Evolutionary conservation across 2,797 vertebrate species (phyloP).

Genomic region (Manis javanica): DNA sequence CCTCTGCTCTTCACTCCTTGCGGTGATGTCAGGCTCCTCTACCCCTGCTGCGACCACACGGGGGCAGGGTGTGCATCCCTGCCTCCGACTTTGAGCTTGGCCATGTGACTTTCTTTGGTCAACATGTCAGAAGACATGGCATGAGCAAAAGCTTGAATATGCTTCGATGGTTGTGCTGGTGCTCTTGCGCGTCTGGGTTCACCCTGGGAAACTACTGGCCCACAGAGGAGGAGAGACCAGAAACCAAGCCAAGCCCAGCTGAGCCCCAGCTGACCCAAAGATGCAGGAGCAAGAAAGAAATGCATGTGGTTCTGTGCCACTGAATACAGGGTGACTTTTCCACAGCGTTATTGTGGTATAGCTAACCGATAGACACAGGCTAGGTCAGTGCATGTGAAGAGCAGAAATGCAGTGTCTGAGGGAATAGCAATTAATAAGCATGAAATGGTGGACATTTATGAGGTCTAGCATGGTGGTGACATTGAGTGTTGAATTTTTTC

Average conservation of each 20-base stretch:
- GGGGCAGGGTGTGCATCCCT: rapidly evolving
- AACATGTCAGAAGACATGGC: not conserved
- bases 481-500: not conserved
- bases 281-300: not conserved
- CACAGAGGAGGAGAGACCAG: not conserved
- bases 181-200: not conserved
- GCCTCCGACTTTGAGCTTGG: not conserved
- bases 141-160: not conserved
- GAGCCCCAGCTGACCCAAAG: not conserved
- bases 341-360: not conserved
- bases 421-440: not conserved
- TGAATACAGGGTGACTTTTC: not conserved
- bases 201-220: not conserved
- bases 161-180: not conserved
- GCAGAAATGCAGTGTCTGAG: not conserved
- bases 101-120: not conserved
- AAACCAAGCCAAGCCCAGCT: not conserved
- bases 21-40: rapidly evolving
- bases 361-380: not conserved
- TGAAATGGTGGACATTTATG: not conserved
- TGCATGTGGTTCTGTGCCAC: not conserved
- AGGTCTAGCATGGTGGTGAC: not conserved
- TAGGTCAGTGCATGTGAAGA: not conserved
- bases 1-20: not conserved
- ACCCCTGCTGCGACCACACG: rapidly evolving